Evolutionary conservation across 2,797 vertebrate species (phyloP), one percentile per base, ranked within the genome.

Genomic region (Microhierax caerulescens): DNA sequence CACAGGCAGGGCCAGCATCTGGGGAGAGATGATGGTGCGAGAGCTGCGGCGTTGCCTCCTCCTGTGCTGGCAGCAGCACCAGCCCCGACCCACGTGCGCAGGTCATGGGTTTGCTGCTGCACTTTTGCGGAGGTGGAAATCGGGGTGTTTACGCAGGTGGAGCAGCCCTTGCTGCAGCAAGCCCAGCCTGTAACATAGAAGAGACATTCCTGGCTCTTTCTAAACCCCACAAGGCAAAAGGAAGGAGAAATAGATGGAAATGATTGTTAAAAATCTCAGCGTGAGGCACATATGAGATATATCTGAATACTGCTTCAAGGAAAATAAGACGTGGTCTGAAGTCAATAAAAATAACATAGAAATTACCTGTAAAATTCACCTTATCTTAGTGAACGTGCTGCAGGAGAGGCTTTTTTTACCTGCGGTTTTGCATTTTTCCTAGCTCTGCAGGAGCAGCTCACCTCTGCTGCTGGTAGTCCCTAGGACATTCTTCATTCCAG

Each of bases 1-100:
- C 0, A 0, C 6, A 5, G 30, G 23, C 30, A 57, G 50, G n/a
- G n/a, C 47, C 18, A 19, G 9, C n/a, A 34, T 56, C 0, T 51
- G 70, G n/a, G 76, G 20, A 16, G 4, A 41, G 47, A 22, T 27
- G 2, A 4, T 0, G 0, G 30, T n/a, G 45, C 76, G 8, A 3
- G n/a, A 28, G 41, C 32, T 1, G 4, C 17, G 36, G n/a, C 10
- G 1, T 7, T 65, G n/a, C 39, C 36, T 24, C 48, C 24, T 20
- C 45, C 1, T 0, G 48, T 2, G 37, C 57, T 39, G 8, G 2
- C n/a, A 21, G 43, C 59, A 72, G 43, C 68, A 10, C 34, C 45
- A 27, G 39, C 37, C 6, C 60, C 34, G 10, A 39, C 37, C 77
- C 72, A 3, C 0, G 4, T 0, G 2, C 8, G 1, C 2, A 1